Percentiles rank a stretch among this genome's conserved stretches.
These are phyloP conservation scores for Tenthredo mesomela DNA, from an alignment of 2,888 invertebrate species.

Conservation along the genomic window DNA sequence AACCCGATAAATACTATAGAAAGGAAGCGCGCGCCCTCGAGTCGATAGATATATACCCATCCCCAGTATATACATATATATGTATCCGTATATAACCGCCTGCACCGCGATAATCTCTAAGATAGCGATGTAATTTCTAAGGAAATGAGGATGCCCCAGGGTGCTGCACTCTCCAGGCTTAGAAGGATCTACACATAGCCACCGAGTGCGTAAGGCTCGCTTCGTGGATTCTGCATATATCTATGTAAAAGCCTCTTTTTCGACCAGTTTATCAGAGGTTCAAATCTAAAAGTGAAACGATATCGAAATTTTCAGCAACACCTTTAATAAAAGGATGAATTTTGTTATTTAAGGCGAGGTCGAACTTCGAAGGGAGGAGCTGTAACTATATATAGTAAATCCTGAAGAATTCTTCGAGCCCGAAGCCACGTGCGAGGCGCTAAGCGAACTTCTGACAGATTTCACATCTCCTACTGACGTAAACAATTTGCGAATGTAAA, in stretches of 20 bases:
- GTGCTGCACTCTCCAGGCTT: conserved; percentile 1
- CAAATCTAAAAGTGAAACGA: neutral
- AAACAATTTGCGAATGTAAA: conserved; percentile 77
- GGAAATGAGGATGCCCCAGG: conserved; percentile 47
- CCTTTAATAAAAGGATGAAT: neutral
- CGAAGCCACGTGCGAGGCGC: conserved; percentile 23
- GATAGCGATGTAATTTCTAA: conserved; percentile 28
- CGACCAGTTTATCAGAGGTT: conserved; percentile 65
- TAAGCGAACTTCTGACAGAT: conserved; percentile 74
- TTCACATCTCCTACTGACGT: conserved; percentile 75
- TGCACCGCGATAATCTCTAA: conserved; percentile 33
- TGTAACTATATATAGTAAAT: neutral
- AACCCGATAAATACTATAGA: neutral
- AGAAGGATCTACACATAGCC: neutral
- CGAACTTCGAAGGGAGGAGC: neutral
- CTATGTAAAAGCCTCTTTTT: conserved; percentile 31
- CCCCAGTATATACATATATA: neutral
- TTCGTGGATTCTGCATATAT: no score
- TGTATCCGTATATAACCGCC: neutral
- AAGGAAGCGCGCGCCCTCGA: conserved; percentile 2
- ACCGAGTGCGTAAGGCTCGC: neutral
- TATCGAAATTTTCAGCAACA: neutral
- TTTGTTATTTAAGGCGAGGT: neutral
- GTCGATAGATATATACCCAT: neutral
- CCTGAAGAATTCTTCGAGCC: neutral